phyloP scores from a whole-genome alignment of 2,113 vertebrate species.

The Dipodomys ordii region DNA sequence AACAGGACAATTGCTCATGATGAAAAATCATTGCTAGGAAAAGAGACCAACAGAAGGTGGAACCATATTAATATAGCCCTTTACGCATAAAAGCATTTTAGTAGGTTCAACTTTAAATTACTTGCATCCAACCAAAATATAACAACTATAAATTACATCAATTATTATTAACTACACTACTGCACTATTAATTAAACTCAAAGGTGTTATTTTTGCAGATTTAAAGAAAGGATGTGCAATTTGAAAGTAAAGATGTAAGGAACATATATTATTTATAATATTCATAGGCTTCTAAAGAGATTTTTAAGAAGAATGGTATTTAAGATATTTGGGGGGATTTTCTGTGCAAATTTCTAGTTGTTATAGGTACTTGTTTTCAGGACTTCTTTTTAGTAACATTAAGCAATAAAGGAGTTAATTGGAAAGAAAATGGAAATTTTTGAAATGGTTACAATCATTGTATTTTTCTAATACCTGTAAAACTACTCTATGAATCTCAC shows the following conservation, averaged over 20 bases:
- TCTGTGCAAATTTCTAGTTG: constrained; percentile 26
- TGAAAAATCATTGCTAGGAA: neutral
- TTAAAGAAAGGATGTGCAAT: neutral
- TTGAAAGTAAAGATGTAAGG: neutral
- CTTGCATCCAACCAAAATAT: neutral
- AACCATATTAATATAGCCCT: neutral
- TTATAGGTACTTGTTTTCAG: neutral
- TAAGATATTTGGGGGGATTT: neutral
- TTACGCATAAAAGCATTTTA: neutral
- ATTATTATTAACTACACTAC: neutral
- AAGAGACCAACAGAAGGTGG: neutral
- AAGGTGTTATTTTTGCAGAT: neutral
- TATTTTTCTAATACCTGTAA: neutral
- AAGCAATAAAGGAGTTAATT: neutral
- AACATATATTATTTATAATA: neutral
- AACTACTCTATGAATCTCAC: neutral
- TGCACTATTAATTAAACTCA: neutral
- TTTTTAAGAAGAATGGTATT: neutral
- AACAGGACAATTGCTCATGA: neutral
- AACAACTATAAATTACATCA: neutral
- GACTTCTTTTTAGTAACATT: neutral
- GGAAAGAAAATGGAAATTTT: neutral
- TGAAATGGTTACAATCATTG: neutral
- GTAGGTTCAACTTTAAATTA: neutral
- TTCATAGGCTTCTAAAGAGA: neutral